Base-by-base conservation (phyloP, 2,113 vertebrate species). In the Ranitomeya variabilis region DNA sequence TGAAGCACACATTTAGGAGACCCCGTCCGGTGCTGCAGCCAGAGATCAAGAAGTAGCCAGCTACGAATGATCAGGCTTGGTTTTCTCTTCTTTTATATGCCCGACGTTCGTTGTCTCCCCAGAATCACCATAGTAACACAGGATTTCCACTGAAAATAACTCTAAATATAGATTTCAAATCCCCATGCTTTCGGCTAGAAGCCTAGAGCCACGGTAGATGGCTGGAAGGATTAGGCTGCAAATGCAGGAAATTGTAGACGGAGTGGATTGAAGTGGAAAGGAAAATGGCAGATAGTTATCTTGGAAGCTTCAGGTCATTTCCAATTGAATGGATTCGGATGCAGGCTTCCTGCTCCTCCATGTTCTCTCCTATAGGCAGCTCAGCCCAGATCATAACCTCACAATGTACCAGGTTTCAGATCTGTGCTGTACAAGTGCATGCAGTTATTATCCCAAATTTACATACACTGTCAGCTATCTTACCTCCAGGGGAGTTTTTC, bases 161-260 rank as follows among this genome's bases (percentile, higher is more conserved):
- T 94, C 95, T 95, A 95, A 95, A 95, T 95, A 95, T 96, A 96
- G 94, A 92, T 92, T 91, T 90, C 89, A 92, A 93, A 93, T 94
- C 93, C 93, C 92, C 89, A 91, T 92, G 93, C 92, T 92, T 95
- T 92, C 91, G 93, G 93, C 83, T 19, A 91, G 91, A 92, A 91
- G 91, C 91, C 93, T 94, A 92, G 93, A 94, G 92, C 81, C 89
- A 90, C 83, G 85, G 90, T 91, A 11, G 52, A 86, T 80, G 89
- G 80, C 90, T 92, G 90, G 90, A 93, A 90, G 90, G 76, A 80
- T 85, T 90, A 89, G 64, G 80, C 90, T 87, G 86, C 90, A 89
- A 86, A 83, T 31, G 85, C 18, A 80, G 90, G 88, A 85, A 90
- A 71, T 9, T 0, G 0, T 77, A 13, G 37, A 26, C 85, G 78